Conservation (phyloP, 2,113 vertebrate species). For the Tenrec ecaudatus region DNA sequence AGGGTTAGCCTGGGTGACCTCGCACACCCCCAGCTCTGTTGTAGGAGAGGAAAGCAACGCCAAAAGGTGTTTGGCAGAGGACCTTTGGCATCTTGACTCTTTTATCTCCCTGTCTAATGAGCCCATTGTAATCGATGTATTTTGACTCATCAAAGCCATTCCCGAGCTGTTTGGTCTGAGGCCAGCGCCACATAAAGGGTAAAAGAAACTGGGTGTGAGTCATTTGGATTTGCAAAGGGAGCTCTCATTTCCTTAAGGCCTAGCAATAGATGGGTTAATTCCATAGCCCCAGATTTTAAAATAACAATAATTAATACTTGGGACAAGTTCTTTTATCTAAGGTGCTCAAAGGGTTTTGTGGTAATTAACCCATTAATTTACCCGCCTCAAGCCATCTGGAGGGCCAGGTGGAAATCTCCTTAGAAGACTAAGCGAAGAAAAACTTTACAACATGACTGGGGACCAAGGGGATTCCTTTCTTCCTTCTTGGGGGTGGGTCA, state of each 20-base stretch:
- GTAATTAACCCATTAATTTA: constrained; percentile 68
- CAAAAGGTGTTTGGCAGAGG: constrained; percentile 33
- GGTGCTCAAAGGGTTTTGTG: constrained; percentile 72
- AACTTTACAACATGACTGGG: neutral
- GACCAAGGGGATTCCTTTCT: neutral
- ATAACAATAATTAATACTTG: constrained; percentile 75
- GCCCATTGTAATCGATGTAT: neutral
- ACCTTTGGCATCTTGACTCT: constrained; percentile 20
- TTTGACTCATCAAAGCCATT: constrained; percentile 65
- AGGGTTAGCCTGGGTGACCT: neutral
- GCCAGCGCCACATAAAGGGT: constrained; percentile 6
- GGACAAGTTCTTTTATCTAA: constrained; percentile 74
- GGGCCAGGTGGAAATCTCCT: constrained; percentile 34
- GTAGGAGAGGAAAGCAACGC: neutral
- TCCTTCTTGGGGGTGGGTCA: neutral
- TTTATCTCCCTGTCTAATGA: constrained; percentile 59
- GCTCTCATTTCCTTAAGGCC: neutral
- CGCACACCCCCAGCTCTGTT: neutral
- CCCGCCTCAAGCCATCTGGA: constrained; percentile 49
- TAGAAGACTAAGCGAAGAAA: constrained; percentile 10
- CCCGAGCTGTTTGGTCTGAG: constrained; percentile 29
- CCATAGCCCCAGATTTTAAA: constrained; percentile 59
- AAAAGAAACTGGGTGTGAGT: constrained; percentile 51
- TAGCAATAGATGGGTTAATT: constrained; percentile 37
- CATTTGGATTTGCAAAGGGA: neutral